A percentile compares a stretch with the other conserved stretches of the same genome.
phyloP scores from a whole-genome alignment of 2,113 vertebrate genomes.

The Columba livia region DNA sequence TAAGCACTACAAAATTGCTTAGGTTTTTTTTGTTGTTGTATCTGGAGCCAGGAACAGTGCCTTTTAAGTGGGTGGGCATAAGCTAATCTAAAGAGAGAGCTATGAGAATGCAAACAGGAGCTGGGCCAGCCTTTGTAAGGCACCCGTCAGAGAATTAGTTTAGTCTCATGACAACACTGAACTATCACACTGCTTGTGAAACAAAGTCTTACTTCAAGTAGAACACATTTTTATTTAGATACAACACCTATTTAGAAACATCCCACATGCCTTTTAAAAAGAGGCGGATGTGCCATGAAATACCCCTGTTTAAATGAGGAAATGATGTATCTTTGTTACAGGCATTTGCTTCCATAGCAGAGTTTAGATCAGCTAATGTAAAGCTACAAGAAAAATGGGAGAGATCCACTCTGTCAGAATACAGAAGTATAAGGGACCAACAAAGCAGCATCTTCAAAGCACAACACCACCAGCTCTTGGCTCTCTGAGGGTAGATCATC shows the following conservation, averaged over 20 bases:
- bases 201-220: not conserved
- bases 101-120: not conserved
- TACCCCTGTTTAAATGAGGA: no score
- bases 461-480: not conserved
- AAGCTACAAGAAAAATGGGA: not conserved
- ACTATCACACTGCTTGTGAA: not conserved
- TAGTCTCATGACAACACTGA: not conserved
- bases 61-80: not conserved
- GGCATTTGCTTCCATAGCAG: not conserved
- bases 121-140: not conserved
- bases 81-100: not conserved
- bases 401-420: not conserved
- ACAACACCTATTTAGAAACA: not conserved
- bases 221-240: not conserved
- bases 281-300: not conserved
- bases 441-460: not conserved
- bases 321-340: slow-evolving; percentile 44
- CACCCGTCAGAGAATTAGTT: not conserved
- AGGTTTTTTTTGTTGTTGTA: not conserved
- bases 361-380: not conserved
- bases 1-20: not conserved
- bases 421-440: not conserved
- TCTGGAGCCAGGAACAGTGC: not conserved
- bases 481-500: not conserved
- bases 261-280: not conserved